phyloP scores from a whole-genome alignment of 1,140 invertebrate species.

The Zelostemma sp. region DNA sequence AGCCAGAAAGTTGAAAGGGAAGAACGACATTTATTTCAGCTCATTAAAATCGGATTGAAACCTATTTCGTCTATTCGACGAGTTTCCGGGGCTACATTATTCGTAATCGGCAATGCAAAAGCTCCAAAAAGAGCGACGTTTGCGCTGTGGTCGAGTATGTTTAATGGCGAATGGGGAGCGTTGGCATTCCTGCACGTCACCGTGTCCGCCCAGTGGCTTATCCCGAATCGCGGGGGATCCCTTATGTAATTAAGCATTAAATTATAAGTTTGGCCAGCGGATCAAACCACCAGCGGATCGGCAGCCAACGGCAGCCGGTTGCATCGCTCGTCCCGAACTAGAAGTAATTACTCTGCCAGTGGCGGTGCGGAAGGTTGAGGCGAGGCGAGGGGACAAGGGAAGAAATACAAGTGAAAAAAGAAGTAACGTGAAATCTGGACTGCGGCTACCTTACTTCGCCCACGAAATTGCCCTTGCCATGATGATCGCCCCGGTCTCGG shows the following conservation, averaged over 20 bases:
- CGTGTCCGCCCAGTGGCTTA: constrained; percentile 69
- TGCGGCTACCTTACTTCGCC: constrained; percentile 61
- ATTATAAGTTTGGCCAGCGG: constrained; percentile 69
- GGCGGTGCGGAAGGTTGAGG: constrained; percentile 22
- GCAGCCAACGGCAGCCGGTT: constrained; percentile 47
- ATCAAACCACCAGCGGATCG: constrained; percentile 61
- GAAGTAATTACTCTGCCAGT: constrained; percentile 65
- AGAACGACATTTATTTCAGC: no score
- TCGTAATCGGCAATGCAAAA: neutral
- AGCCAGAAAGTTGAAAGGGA: no score
- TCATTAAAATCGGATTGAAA: no score
- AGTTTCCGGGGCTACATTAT: no score
- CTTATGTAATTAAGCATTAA: constrained; percentile 72
- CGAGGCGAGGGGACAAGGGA: constrained; percentile 35
- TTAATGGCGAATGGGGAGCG: constrained; percentile 21
- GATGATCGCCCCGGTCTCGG: constrained; percentile 47
- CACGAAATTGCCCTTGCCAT: constrained; percentile 52
- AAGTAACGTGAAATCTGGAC: constrained; percentile 29
- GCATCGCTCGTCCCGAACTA: constrained; percentile 55
- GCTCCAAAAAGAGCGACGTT: neutral
- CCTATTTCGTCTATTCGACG: no score
- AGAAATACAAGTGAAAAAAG: constrained; percentile 27
- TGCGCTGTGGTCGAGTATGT: constrained; percentile 10
- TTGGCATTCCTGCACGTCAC: constrained; percentile 69
- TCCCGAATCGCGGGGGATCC: constrained; percentile 64